phyloP scores from a whole-genome alignment of 2,888 invertebrate species.

The Mongoloraphidia duomilia region DNA sequence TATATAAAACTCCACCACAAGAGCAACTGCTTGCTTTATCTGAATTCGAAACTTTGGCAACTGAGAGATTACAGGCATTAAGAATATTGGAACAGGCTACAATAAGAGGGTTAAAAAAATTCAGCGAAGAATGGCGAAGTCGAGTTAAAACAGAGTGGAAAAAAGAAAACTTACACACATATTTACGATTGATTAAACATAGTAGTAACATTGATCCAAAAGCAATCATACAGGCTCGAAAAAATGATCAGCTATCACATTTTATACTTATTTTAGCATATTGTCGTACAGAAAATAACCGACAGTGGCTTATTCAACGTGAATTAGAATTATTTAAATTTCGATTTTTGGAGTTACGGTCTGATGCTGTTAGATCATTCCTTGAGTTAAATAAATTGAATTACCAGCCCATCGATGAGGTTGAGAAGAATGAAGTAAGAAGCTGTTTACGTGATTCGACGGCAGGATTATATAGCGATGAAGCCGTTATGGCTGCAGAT shows the following conservation, averaged over 20 bases:
- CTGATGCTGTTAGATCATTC: constrained; percentile 49
- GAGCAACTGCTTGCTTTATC: constrained; percentile 52
- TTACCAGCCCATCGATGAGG: constrained; percentile 48
- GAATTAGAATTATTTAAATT: constrained; percentile 84
- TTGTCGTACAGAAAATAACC: constrained; percentile 72
- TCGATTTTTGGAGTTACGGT: constrained; percentile 50
- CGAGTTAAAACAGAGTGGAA: constrained; percentile 48
- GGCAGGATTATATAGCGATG: constrained; percentile 31
- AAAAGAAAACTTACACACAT: constrained; percentile 52
- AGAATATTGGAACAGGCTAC: constrained; percentile 62
- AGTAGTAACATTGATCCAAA: constrained; percentile 39
- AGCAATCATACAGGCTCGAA: constrained; percentile 47
- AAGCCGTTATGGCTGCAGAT: constrained; percentile 44
- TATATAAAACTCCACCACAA: constrained; percentile 64
- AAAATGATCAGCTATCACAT: constrained; percentile 81
- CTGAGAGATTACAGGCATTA: constrained; percentile 68
- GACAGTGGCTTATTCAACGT: constrained; percentile 75
- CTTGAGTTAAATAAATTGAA: constrained; percentile 51
- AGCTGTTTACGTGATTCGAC: constrained; percentile 47
- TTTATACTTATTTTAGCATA: constrained; percentile 85
- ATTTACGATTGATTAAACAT: constrained; percentile 43
- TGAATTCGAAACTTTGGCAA: constrained; percentile 77
- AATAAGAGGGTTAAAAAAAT: constrained; percentile 43
- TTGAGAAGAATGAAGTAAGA: constrained; percentile 49
- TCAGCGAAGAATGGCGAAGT: constrained; percentile 52